Evolutionary conservation across 2,797 vertebrate genomes (phyloP).

Genomic region (Zalophus californianus): DNA sequence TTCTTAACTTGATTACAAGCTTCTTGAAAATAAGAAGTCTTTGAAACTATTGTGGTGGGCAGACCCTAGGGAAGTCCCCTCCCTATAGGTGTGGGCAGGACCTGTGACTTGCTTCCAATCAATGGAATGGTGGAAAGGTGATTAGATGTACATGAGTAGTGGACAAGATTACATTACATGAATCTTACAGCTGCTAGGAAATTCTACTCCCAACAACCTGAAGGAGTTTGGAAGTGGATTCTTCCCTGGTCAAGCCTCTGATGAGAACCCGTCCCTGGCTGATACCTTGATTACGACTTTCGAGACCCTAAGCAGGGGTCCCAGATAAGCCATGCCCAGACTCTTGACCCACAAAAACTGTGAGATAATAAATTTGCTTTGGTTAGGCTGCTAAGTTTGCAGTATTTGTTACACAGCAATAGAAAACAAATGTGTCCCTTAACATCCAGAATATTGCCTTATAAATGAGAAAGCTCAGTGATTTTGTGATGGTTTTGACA

Average conservation of each 20-base stretch:
- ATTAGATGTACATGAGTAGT: background rate
- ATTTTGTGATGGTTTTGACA: conserved; percentile 42
- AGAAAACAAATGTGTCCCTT: background rate
- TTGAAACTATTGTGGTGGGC: background rate
- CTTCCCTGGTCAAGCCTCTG: background rate
- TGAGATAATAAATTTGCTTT: background rate
- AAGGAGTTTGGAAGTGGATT: background rate
- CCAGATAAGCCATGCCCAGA: background rate
- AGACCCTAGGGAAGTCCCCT: background rate
- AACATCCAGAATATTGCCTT: background rate
- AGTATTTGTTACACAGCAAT: background rate
- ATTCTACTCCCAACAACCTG: background rate
- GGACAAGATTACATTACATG: background rate
- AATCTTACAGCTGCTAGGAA: background rate
- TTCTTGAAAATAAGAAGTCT: background rate
- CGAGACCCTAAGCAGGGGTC: background rate
- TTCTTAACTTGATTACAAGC: background rate
- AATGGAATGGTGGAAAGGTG: background rate
- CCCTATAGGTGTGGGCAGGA: background rate
- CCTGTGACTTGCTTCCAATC: background rate
- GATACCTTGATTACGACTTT: background rate
- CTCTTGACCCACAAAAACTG: background rate
- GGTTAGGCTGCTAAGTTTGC: background rate
- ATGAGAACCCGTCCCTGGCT: background rate
- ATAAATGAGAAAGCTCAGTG: background rate